Base-by-base conservation (phyloP, 64 coral and sea anemone species). In the Cladopsammia gracilis region DNA sequence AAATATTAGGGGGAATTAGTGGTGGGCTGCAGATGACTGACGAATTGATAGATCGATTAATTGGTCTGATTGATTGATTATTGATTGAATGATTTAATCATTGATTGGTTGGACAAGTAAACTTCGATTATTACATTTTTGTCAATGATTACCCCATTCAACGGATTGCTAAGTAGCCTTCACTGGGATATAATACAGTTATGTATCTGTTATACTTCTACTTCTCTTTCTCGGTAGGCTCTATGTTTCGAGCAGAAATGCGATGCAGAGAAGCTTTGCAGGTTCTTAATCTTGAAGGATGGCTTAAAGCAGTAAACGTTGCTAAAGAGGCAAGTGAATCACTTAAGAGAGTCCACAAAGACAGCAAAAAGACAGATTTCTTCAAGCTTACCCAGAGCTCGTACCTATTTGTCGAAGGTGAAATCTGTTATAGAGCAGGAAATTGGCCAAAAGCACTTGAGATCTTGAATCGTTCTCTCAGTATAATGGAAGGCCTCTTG, bases 401-500 rank as follows among this genome's bases (percentile, higher is more conserved):
- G 1, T 91, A 52, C 59, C 26, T 72, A 3, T 91, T 48, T 64
- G 67, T 56, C 9, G 12, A 91, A 46, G 89, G 78, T 18, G 89
- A 83, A 83, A 57, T 91, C 3, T 84, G 13, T 6, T 50, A 84
- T 20, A 51, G 25, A 60, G 50, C 47, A 49, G 78, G 68, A 6
- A 83, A 72, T 58, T 52, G 16, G 43, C 26, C 56, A 34, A 83
- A 58, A 42, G 52, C 65, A 20, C 48, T 79, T 14, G 80, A 34
- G 64, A 18, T 46, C 5, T 91, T 34, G 10, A 62, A 54, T 10
- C 44, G n/a, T 25, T 70, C 77, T 6, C 57, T 91, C 2, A 23
- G 74, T 14, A 91, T 64, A 74, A 83, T 70, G 80, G 54, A 91
- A 34, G 67, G 58, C 20, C 57, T 64, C 5, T 54, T 91, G 12